A percentile compares a stretch with the other conserved stretches of the same genome.
phyloP scores from a whole-genome alignment of 2,888 invertebrate genomes.

The Coelinius sp. region DNA sequence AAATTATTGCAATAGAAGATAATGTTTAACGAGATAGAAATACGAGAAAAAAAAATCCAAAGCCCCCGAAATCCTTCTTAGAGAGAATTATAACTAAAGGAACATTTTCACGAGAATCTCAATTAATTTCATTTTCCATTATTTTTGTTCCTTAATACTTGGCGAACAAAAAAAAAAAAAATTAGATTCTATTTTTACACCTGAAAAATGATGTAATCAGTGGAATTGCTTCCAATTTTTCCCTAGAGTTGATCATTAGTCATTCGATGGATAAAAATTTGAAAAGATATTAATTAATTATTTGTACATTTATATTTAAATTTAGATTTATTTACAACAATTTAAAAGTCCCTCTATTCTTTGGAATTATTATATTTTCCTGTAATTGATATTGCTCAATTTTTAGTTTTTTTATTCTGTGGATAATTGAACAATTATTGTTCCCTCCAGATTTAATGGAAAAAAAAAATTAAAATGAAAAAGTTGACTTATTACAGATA shows the following conservation, averaged over 20 bases:
- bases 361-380: background rate
- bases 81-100: background rate
- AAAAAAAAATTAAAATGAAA: background rate
- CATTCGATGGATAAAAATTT: slow-evolving; percentile 2
- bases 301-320: background rate
- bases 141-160: background rate
- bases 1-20: background rate
- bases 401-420: slow-evolving; percentile 7
- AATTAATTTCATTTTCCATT: background rate
- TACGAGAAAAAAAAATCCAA: background rate
- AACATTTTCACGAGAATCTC: background rate
- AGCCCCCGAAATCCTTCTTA: background rate
- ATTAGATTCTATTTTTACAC: slow-evolving; percentile 34
- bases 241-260: slow-evolving; percentile 14
- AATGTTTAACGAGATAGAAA: background rate
- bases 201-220: slow-evolving; percentile 28
- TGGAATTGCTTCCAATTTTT: slow-evolving; percentile 23
- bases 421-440: slow-evolving; percentile 11
- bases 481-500: background rate
- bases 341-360: background rate
- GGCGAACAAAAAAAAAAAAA: slow-evolving; percentile 7
- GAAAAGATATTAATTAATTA: background rate
- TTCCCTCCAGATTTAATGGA: background rate
- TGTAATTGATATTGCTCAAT: slow-evolving; percentile 21
- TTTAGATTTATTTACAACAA: background rate